Base-by-base conservation (phyloP, 2,888 invertebrate species). In the Andrena bicolor region DNA sequence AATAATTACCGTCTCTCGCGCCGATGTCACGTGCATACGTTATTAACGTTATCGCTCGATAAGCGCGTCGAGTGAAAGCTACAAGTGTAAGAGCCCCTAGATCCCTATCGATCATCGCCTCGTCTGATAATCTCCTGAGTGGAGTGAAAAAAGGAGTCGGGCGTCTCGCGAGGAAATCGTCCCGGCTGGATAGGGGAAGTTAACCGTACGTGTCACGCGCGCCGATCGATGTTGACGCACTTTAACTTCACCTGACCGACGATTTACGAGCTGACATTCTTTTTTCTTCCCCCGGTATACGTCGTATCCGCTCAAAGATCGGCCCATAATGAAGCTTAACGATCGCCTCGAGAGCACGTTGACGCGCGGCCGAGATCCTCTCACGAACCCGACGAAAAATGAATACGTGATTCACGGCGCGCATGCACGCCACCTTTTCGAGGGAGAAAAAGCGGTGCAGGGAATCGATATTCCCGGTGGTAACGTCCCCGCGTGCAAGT, bases 331-430 rank as follows among this genome's bases (percentile, higher is more conserved):
- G 90, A 91, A 88, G 82, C 88, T 89, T 89, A 91, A 91, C 90
- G 90, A 90, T 90, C 89, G 89, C 83, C 81, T 72, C 83, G 80
- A 84, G 88, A 89, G 86, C 83, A 84, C 86, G 91, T 90, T 90
- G 90, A 91, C 89, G 90, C 90, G 86, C 84, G 84, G 23, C 48
- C 76, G 74, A 76, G 83, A 73, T 84, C 79, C 86, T 84, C 80
- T 84, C 80, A 61, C 82, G 80, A 82, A 82, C 77, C 84, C 77
- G 77, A 84, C 88, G 89, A 91, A 90, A 91, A 91, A 91, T 90
- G 90, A 90, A 89, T 89, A 88, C 87, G 88, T 91, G 90, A 91
- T 91, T 89, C 90, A 91, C 88, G 89, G 88, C 85, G 87, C 74
- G 83, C 82, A 86, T 86, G 83, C 91, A 91, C 90, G 90, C 90